phyloP scores from a whole-genome alignment of 2,888 invertebrate genomes.

The Argyra leucocephala region DNA sequence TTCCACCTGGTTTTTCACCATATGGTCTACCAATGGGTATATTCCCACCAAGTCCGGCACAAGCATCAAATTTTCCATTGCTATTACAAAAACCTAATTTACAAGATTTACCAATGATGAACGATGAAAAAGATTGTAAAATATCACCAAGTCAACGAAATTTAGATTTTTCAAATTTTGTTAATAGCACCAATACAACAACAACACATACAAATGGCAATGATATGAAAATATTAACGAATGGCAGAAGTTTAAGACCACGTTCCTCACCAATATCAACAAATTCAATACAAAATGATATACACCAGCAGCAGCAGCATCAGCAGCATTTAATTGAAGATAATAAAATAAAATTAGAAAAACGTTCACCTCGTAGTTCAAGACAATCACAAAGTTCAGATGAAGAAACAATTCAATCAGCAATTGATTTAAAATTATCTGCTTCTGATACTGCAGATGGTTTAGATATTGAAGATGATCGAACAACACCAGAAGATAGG shows the following conservation, averaged over 20 bases:
- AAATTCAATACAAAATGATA: slow-evolving; percentile 37
- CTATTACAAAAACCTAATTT: slow-evolving; percentile 48
- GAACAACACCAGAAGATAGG: slow-evolving; percentile 39
- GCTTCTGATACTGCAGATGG: slow-evolving; percentile 41
- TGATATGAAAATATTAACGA: slow-evolving; percentile 9
- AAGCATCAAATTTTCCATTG: slow-evolving; percentile 45
- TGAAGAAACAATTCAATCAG: slow-evolving; percentile 26
- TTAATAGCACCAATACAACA: neutral
- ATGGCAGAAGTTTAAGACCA: slow-evolving; percentile 46
- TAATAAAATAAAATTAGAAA: slow-evolving; percentile 30
- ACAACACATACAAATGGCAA: neutral
- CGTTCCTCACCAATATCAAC: slow-evolving; percentile 54
- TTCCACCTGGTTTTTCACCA: slow-evolving; percentile 54
- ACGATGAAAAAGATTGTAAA: slow-evolving; percentile 44
- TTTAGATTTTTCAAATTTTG: slow-evolving; percentile 26
- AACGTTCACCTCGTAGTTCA: slow-evolving; percentile 21
- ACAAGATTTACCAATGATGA: slow-evolving; percentile 47
- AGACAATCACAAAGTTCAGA: slow-evolving; percentile 24
- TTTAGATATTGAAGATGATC: slow-evolving; percentile 30
- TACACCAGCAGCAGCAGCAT: neutral
- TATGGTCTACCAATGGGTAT: slow-evolving; percentile 47
- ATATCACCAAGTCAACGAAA: slow-evolving; percentile 49
- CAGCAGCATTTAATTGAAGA: slow-evolving; percentile 35
- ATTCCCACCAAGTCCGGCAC: slow-evolving; percentile 48
- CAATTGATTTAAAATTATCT: slow-evolving; percentile 23